A percentile compares a stretch with the other conserved stretches of the same genome.
Evolutionary conservation across 2,797 vertebrate genomes (phyloP).

Genomic region (Allobates femoralis): DNA sequence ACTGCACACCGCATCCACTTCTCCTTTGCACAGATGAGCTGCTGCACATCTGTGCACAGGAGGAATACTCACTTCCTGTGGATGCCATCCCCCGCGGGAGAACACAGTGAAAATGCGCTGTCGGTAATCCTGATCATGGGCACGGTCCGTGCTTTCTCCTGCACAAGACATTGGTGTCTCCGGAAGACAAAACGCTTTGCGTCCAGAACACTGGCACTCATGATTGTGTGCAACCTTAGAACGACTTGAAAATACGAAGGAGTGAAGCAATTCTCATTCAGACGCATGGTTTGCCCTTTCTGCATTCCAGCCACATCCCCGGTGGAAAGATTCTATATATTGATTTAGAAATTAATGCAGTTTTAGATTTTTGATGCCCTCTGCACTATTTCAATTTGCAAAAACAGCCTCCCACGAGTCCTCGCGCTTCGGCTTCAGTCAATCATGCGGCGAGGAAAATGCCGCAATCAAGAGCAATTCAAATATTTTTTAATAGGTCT

Average conservation of each 20-base stretch:
- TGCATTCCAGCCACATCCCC: neutral
- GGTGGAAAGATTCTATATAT: neutral
- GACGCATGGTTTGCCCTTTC: neutral
- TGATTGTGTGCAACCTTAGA: neutral
- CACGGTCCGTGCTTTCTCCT: too few relatives aligned
- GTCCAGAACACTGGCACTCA: neutral
- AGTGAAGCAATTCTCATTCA: neutral
- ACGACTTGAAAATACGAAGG: neutral
- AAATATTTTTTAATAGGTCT: conserved; percentile 31
- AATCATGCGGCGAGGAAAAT: conserved; percentile 3
- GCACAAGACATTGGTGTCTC: too few relatives aligned
- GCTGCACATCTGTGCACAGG: too few relatives aligned
- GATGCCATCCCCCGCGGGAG: too few relatives aligned
- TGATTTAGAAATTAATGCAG: conserved; percentile 25
- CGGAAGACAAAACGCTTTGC: too few relatives aligned
- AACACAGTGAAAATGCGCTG: too few relatives aligned
- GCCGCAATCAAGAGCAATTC: conserved; percentile 30
- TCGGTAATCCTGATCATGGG: too few relatives aligned
- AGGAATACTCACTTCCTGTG: too few relatives aligned
- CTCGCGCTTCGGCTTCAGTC: neutral
- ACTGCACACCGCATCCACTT: too few relatives aligned
- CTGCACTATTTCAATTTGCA: neutral
- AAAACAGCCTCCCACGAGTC: neutral
- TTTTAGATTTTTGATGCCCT: conserved; percentile 7
- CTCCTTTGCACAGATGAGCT: too few relatives aligned